Base-by-base conservation (phyloP, 2,113 vertebrate species). In the Typhlomys cinereus region DNA sequence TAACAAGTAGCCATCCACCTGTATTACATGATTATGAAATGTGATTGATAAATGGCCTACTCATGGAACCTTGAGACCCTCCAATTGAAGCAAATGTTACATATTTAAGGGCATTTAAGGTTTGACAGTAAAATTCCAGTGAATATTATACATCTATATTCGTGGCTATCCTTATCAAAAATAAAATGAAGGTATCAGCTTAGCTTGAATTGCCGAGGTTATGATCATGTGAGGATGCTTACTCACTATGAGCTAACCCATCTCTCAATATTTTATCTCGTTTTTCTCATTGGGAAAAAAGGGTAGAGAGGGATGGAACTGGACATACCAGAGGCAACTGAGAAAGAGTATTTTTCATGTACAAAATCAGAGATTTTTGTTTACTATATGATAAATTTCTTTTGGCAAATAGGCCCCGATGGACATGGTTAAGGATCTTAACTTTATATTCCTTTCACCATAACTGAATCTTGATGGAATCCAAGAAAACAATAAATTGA, bases 401-500 rank as follows among this genome's bases (percentile, higher is more conserved):
- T 94, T 92, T 93, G 81, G 86, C 81, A 92, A 94, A 96, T 93
- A 92, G 96, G 86, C 75, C 27, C 73, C 73, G 82, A 67, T 94
- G 18, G 92, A 92, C 92, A 93, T 92, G 92, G 95, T 94, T 75
- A 79, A 94, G 95, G 57, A 71, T 84, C 48, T 61, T 88, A 67
- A 92, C 94, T 96, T 96, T 93, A 15, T 31, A 41, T 86, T 96
- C 92, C 95, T 95, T 89, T 94, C 94, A 96, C 95, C 91, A 83
- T 20, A 66, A 20, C 29, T 80, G 70, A 75, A 89, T 97, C 96
- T 91, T 96, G 95, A 96, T 96, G 92, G 95, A 94, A 96, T 86
- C 86, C 94, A 97, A 96, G 92, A 96, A 92, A 96, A 96, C 96
- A 96, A 96, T 73, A 96, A 95, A 95, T 96, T 95, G 95, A 92